Evolutionary conservation across 92 coral and sea anemone genomes (phyloP), one percentile per base, ranked within the genome.

Genomic region (Chrysogorgia sp.): DNA sequence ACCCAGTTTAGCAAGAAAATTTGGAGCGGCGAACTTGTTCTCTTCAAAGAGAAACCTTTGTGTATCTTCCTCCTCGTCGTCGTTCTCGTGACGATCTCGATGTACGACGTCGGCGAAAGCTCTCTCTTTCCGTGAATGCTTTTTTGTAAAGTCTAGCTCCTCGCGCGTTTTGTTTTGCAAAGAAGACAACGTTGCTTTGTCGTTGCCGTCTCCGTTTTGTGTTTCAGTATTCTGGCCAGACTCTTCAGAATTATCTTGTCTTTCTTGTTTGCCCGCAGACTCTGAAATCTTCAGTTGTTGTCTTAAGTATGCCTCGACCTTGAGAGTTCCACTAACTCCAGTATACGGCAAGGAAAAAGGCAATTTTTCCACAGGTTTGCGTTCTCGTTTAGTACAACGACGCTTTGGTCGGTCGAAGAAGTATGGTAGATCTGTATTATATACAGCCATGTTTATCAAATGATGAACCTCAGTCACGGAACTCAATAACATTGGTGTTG

Each of bases 21-120:
- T 93, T 32, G 96, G 98, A 22, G 98, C 96, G 1, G 98, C 98
- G 59, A 93, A 93, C 69, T 93, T 93, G 61, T 93, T 93, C 56
- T 93, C 97, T 71, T 93, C 97, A 82, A 93, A 93, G 45, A 93
- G 81, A 82, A 93, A 93, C 40, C 98, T 52, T 67, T 93, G 98
- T 8, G 98, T 93, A 66, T 93, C 97, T 72, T 93, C 98, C 17
- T 93, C 98, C 26, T 93, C 98, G 49, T 93, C 98, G 63, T 88
- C 93, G 74, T 90, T 92, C 10, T 92, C 94, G 60, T 74, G 67
- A 24, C 84, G 84, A 50, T 68, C 81, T 28, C 78, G 41, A 30
- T 60, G 72, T 34, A 75, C 80, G 58, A 85, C 75, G 2, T 78
- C 48, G 17, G 80, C 72, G 58, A 81, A 71, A 34, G 67, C 48